Conservation (phyloP, 2,888 invertebrate species). For the Mythimna ferrago region DNA sequence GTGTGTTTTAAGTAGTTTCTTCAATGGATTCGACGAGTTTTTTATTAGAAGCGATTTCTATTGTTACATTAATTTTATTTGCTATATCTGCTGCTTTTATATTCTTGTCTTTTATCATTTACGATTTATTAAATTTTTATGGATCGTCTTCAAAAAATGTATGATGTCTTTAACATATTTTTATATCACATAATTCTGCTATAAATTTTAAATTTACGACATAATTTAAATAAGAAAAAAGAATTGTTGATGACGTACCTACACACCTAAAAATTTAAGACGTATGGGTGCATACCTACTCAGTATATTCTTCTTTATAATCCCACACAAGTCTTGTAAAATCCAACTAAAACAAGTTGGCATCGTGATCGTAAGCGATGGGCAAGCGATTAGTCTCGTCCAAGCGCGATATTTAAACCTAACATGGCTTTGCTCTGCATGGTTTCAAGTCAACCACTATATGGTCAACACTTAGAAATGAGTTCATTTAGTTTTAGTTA, state of each 20-base stretch:
- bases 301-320: constrained; percentile 7
- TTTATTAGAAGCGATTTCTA: constrained; percentile 32
- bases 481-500: constrained; percentile 36
- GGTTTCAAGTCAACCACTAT: constrained; percentile 37
- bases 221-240: not conserved
- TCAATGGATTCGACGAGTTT: constrained; percentile 26
- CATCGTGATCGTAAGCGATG: constrained; percentile 59
- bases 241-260: too few species aligned
- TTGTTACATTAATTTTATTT: constrained; percentile 15
- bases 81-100: not conserved
- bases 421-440: constrained; percentile 54
- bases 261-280: not conserved
- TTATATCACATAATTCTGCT: not conserved
- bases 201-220: constrained; percentile 3
- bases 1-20: constrained; percentile 23
- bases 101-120: not conserved
- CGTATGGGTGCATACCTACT: not conserved
- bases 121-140: constrained; percentile 8
- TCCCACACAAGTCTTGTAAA: constrained; percentile 41
- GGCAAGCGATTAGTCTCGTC: constrained; percentile 60
- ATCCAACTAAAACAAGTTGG: constrained; percentile 55
- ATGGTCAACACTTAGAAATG: constrained; percentile 44
- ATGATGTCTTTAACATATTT: not conserved
- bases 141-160: not conserved
- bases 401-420: constrained; percentile 51